Conservation (phyloP, 2,888 invertebrate genomes). For the Dryomyza anilis region DNA sequence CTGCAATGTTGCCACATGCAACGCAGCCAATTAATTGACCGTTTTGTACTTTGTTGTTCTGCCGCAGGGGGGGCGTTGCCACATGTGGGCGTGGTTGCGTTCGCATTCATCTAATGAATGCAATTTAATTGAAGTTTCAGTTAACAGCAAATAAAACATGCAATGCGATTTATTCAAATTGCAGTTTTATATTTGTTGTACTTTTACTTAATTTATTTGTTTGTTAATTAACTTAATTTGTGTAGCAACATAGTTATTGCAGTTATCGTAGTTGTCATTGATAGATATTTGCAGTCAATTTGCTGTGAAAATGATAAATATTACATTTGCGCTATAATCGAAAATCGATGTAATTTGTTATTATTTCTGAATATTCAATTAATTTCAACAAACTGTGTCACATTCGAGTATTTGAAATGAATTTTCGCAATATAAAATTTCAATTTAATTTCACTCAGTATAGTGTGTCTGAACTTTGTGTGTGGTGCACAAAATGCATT, state of each 20-base stretch:
- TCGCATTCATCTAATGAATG: not conserved
- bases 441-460: too few species aligned
- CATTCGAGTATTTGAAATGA: too few species aligned
- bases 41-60: not conserved
- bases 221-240: not conserved
- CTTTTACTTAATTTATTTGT: too few species aligned
- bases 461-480: too few species aligned
- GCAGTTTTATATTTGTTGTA: too few species aligned
- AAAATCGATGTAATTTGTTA: not conserved
- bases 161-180: too few species aligned
- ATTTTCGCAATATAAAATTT: too few species aligned
- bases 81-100: not conserved
- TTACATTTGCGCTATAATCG: not conserved
- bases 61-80: not conserved
- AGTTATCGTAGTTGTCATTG: not conserved
- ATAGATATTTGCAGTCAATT: not conserved
- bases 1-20: not conserved
- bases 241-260: conserved; percentile 4
- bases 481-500: too few species aligned
- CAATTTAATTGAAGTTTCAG: too few species aligned
- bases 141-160: too few species aligned
- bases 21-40: not conserved
- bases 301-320: not conserved
- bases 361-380: too few species aligned
- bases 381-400: too few species aligned